Evolutionary conservation across 2,888 invertebrate genomes (phyloP).

Genomic region (Blera fallax): DNA sequence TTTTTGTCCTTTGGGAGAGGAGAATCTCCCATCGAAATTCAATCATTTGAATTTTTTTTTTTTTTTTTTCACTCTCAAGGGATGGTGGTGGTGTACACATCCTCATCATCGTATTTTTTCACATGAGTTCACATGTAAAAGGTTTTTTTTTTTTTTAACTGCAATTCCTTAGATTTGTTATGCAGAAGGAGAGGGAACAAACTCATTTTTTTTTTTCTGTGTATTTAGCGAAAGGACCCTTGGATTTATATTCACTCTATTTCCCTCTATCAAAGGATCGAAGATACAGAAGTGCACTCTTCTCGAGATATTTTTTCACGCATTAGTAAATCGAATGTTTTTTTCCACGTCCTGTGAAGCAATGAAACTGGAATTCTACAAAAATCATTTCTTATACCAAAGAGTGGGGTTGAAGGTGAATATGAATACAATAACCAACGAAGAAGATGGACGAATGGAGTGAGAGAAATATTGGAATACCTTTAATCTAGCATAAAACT

Average conservation of each 20-base stretch:
- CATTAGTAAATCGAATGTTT: slow-evolving; percentile 28
- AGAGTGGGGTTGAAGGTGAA: not conserved
- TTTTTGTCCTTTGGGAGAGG: not conserved
- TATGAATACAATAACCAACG: slow-evolving; percentile 29
- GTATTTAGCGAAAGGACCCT: not conserved
- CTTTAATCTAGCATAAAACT: slow-evolving; percentile 23
- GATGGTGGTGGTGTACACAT: slow-evolving; percentile 10
- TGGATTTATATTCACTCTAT: slow-evolving; percentile 42
- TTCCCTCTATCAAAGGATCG: slow-evolving; percentile 46
- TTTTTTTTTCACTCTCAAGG: not conserved
- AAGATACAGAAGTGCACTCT: slow-evolving; percentile 37
- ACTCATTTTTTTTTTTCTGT: not conserved
- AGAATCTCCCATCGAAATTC: slow-evolving; percentile 27
- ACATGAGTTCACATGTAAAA: slow-evolving; percentile 31
- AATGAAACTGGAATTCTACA: not conserved
- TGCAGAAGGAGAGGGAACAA: not conserved
- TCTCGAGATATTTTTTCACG: slow-evolving; percentile 3
- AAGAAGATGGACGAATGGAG: not conserved
- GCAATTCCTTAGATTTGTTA: slow-evolving; percentile 1
- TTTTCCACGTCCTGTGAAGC: slow-evolving; percentile 9
- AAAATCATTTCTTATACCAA: not conserved
- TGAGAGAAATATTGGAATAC: not conserved
- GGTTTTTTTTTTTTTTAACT: not conserved
- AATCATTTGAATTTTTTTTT: slow-evolving; percentile 31
- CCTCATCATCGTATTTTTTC: slow-evolving; percentile 21